phyloP scores from a whole-genome alignment of 1,140 invertebrate genomes.

The Trissolcus basalis region DNA sequence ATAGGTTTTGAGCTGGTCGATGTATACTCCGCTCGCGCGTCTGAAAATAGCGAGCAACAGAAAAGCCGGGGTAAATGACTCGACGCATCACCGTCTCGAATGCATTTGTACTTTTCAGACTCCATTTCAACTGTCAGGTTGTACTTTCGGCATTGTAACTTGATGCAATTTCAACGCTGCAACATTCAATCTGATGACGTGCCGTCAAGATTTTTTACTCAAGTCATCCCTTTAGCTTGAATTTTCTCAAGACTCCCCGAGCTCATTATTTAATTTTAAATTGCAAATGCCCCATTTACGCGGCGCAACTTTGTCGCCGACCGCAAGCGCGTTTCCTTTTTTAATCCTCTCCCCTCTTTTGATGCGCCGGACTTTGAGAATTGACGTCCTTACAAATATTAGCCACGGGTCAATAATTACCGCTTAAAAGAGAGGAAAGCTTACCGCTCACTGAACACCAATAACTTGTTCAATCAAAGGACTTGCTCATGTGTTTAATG shows the following conservation, averaged over 20 bases:
- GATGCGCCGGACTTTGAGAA: conserved; percentile 27
- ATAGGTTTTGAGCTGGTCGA: conserved; percentile 18
- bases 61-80: conserved; percentile 22
- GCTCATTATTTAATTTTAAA: conserved; percentile 54
- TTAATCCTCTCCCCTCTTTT: conserved; percentile 32
- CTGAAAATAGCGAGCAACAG: conserved; percentile 19
- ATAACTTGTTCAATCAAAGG: conserved; percentile 48
- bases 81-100: conserved; percentile 10
- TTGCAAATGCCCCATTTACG: conserved; percentile 40
- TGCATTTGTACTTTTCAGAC: conserved; percentile 9
- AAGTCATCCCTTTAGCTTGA: conserved; percentile 24
- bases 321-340: conserved; percentile 18
- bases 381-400: conserved; percentile 40
- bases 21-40: conserved; percentile 3
- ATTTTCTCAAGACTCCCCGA: conserved; percentile 31
- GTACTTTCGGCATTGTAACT: conserved; percentile 14
- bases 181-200: too few relatives aligned
- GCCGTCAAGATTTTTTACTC: conserved; percentile 14
- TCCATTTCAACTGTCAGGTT: conserved; percentile 2
- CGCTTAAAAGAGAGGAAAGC: conserved; percentile 32
- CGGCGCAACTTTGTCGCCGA: conserved; percentile 19
- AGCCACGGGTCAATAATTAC: conserved; percentile 44
- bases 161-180: background rate
- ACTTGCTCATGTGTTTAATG: conserved; percentile 28
- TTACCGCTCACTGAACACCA: conserved; percentile 54